Base-by-base conservation (phyloP, 2,797 vertebrate species). In the Toxotes lorentzi region DNA sequence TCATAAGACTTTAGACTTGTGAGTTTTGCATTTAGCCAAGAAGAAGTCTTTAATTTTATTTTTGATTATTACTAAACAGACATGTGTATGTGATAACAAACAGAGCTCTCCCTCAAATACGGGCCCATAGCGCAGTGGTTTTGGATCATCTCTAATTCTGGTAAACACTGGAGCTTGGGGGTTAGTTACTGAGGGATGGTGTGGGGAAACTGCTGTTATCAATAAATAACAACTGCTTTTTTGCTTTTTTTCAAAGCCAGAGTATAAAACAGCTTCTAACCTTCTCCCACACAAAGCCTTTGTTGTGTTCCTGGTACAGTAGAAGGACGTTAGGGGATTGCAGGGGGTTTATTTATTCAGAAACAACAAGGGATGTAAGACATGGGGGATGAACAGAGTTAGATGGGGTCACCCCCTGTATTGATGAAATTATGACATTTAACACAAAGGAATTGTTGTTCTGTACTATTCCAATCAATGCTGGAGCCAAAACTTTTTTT, bases 271-370 rank as follows among this genome's bases (percentile, higher is more conserved):
- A 76, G 77, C 56, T 70, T 73, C 58, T 70, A 78, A 78, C 12
- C 51, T 30, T 79, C 76, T 70, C 17, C 48, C n/a, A 80, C 86
- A 91, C 71, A 90, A 89, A 86, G 89, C n/a, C 63, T 89, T 83
- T 85, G 81, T 91, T 88, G 50, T 84, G 27, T 71, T 82, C 58
- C 68, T 35, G 9, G 53, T 83, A 53, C 34, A 79, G 79, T 24
- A 64, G 53, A 82, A 78, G 65, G 82, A 84, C 62, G 69, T 79
- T 66, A 27, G 38, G 58, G 69, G 70, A 63, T 68, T 7, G 27
- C 48, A 62, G 74, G 72, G 72, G 77, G 75, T 63, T 41, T 76
- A 63, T 85, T 79, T 84, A 67, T 70, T 80, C n/a, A 85, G 64
- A 74, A 84, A 85, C 73, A 76, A 87, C 32, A 17, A 65, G 63